Base-by-base conservation (phyloP, 2,113 vertebrate species). In the Aptenodytes patagonicus region DNA sequence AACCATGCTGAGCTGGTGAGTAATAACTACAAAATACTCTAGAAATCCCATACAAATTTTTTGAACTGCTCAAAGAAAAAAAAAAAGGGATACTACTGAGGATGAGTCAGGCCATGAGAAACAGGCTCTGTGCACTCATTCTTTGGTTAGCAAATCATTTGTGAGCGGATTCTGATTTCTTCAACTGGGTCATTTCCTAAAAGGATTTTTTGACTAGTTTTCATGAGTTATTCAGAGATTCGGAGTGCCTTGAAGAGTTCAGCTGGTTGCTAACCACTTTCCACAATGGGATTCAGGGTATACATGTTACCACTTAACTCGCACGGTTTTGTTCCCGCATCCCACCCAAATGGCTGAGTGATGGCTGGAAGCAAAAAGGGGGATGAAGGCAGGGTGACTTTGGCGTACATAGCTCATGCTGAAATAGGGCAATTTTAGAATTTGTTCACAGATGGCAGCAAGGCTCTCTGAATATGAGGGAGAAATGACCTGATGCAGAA, bases 31-130 rank as follows among this genome's bases (percentile, higher is more conserved):
- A 84, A 93, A 79, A 82, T 79, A 61, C 87, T 72, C 47, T 8
- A 57, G 66, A 60, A 85, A 85, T 79, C 94, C 85, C 57, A 83
- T 75, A 60, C 22, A 40, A 46, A 2, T 44, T 69, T 87, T 90
- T 87, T 89, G 0, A 89, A 70, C 61, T 60, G 31, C 65, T 94
- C 32, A 89, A 54, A 89, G 54, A 28, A 34, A 44, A 14, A 32
- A 66, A 58, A 16, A 47, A 55, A 73, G 40, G 13, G 10, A 17
- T 79, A 57, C 73, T 61, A 58, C 89, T 71, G 34, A 44, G 69
- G 69, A 65, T 96, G 83, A 96, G 81, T 72, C 93, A 93, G 73
- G 62, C 70, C 73, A 21, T 52, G 44, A 87, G 93, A 91, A 91
- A 51, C 14, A 49, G 81, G 42, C 64, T 93, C 51, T 11, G 3